Base-by-base conservation (phyloP, 2,888 invertebrate genomes). In the Automeris io region DNA sequence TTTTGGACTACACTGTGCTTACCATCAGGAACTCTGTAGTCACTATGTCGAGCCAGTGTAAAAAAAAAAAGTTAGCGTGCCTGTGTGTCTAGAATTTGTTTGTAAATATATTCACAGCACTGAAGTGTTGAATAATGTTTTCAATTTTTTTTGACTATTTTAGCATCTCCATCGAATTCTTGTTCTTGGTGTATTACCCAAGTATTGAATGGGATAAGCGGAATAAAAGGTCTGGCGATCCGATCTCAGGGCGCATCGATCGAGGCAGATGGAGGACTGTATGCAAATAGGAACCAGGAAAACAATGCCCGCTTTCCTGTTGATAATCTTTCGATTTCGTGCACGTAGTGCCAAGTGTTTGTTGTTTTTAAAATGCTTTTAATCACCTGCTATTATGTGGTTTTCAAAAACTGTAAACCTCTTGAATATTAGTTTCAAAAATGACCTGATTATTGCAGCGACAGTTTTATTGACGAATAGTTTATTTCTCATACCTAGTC, bases 261-360 rank as follows among this genome's bases (percentile, higher is more conserved):
- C 59, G 58, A 59, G 61, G 70, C 73, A 72, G 71, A 72, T 70
- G 73, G 68, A 51, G 54, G 59, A 48, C 55, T 69, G 63, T 81
- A 82, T 82, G 80, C 78, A 80, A 82, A 82, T 82, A 66, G 61
- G 70, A 49, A 48, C 37, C 55, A 55, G 60, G 70, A 68, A 77
- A 76, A 83, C 82, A 82, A 79, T 79, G 69, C 70, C 55, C 32
- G 46, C 38, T 41, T 75, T 77, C 76, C 76, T 68, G 70, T 54
- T 70, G 82, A 80, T 81, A 71, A 82, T 80, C 76, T 73, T 61
- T 52, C 42, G 52, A 54, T 51, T 60, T 56, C 51, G 57, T 51
- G 56, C 56, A 54, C 19, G 38, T 33, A 12, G 5, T 18, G 9
- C 21, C 9, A 12, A 33, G 9, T 25, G 31, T 21, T 37, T 51